Percentiles rank a stretch among this genome's conserved stretches.
Evolutionary conservation across 1,140 invertebrate species (phyloP).

Genomic region (Pogonognathellus flavescens): DNA sequence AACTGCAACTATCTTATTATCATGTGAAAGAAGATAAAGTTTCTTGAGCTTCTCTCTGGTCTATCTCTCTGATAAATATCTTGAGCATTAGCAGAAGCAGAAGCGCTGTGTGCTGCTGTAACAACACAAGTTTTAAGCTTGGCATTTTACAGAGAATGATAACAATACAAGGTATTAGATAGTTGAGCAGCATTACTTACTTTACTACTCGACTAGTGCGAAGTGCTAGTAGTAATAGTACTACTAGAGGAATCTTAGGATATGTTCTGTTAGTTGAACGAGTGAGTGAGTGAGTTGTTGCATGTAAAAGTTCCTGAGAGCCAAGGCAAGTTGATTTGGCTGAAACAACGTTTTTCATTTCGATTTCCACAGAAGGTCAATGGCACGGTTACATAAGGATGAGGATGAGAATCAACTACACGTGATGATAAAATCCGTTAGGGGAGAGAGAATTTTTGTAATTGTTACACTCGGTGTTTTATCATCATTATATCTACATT

Average conservation of each 20-base stretch:
- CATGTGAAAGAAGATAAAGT: constrained; percentile 5
- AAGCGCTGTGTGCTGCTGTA: not conserved
- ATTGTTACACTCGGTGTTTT: constrained; percentile 47
- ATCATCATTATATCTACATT: constrained; percentile 42
- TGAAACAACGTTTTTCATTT: constrained; percentile 59
- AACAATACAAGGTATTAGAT: too few species aligned
- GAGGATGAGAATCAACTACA: constrained; percentile 44
- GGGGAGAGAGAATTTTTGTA: constrained; percentile 42
- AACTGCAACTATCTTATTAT: constrained; percentile 16
- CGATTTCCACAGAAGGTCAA: constrained; percentile 65
- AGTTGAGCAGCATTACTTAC: not conserved
- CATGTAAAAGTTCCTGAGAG: not conserved
- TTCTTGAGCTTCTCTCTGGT: constrained; percentile 12
- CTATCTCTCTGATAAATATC: constrained; percentile 41
- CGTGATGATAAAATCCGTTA: constrained; percentile 58
- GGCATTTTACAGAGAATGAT: not conserved
- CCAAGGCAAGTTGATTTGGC: constrained; percentile 31
- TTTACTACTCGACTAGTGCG: not conserved
- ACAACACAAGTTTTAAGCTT: not conserved
- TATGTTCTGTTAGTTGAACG: constrained; percentile 32
- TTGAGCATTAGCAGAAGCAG: not conserved
- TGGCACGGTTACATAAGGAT: constrained; percentile 54
- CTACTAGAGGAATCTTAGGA: constrained; percentile 1
- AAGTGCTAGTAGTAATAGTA: not conserved
- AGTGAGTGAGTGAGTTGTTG: constrained; percentile 7